Conservation (phyloP, 2,888 invertebrate species). For the Ornithoptera alexandrae region DNA sequence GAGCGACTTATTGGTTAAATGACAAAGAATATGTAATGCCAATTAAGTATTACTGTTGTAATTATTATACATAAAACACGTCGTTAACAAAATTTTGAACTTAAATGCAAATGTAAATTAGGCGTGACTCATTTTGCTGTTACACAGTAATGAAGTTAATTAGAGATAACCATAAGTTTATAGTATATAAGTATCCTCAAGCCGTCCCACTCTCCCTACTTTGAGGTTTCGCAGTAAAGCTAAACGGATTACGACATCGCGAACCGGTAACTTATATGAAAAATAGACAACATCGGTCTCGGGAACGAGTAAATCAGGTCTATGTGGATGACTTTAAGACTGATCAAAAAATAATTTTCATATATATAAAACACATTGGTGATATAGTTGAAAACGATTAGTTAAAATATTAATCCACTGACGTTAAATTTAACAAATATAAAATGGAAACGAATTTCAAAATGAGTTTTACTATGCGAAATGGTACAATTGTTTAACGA, state of each 20-base stretch:
- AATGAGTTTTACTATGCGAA: not conserved
- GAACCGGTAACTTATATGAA: conserved; percentile 23
- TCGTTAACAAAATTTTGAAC: not conserved
- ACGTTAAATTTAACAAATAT: not conserved
- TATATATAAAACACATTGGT: not conserved
- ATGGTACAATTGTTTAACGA: not conserved
- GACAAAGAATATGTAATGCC: not conserved
- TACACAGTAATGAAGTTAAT: conserved; percentile 18
- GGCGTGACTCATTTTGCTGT: not conserved
- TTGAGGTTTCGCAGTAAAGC: conserved; percentile 47
- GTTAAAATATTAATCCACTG: not conserved
- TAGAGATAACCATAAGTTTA: conserved; percentile 2
- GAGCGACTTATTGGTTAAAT: not conserved
- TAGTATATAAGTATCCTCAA: conserved; percentile 46
- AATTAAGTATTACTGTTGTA: not conserved
- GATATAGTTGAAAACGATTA: not conserved
- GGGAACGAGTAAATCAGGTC: not conserved
- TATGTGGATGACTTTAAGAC: not conserved
- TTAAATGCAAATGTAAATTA: conserved; percentile 1
- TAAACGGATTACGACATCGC: conserved; percentile 37
- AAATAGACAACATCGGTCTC: conserved; percentile 11
- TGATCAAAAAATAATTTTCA: not conserved
- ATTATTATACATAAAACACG: not conserved
- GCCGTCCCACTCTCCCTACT: conserved; percentile 44
- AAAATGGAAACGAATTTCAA: not conserved